These are phyloP conservation scores for Abrostola tripartita DNA, from an alignment of 2,888 invertebrate genomes.

Conservation along the genomic window DNA sequence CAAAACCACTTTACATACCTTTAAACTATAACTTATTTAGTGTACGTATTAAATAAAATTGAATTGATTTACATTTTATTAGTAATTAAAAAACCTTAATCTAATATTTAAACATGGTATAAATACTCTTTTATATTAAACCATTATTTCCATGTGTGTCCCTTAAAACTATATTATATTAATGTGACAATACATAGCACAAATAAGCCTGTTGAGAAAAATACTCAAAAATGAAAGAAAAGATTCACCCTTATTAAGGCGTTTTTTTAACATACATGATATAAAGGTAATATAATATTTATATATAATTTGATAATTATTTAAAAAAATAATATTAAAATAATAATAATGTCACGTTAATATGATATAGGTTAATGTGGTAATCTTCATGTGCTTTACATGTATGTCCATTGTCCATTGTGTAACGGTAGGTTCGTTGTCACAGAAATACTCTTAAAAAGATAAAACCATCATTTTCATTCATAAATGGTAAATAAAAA, in stretches of 20 bases:
- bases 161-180: background rate
- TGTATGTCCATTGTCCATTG: constrained; percentile 48
- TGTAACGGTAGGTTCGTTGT: constrained; percentile 37
- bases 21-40: too few relatives aligned
- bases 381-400: constrained; percentile 48
- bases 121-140: background rate
- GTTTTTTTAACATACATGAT: too few relatives aligned
- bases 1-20: too few relatives aligned
- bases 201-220: too few relatives aligned
- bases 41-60: too few relatives aligned
- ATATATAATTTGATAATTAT: background rate
- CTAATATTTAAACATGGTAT: background rate
- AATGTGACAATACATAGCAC: background rate
- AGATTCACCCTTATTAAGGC: too few relatives aligned
- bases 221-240: too few relatives aligned
- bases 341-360: constrained; percentile 10
- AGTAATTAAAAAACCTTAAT: too few relatives aligned
- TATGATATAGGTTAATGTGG: constrained; percentile 19
- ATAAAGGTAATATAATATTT: too few relatives aligned
- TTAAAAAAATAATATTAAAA: background rate
- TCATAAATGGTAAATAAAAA: background rate
- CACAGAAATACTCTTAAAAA: constrained; percentile 11
- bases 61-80: too few relatives aligned
- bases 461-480: background rate
- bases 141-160: background rate